Base-by-base conservation (phyloP, 2,888 invertebrate species). In the Thalpophila matura region DNA sequence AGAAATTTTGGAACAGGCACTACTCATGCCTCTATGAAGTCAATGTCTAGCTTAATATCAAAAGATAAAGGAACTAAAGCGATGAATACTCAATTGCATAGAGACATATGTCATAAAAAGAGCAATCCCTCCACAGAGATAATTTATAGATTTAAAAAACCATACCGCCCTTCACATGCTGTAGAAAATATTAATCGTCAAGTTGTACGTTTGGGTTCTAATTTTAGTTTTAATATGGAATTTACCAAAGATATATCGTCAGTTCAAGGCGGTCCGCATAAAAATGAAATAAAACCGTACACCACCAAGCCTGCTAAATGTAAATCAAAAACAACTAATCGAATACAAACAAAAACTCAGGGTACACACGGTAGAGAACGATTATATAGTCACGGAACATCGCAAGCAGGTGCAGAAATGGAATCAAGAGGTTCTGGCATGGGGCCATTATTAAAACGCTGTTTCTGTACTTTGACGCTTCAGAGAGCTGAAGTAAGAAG, bases 221-320 rank as follows among this genome's bases (percentile, higher is more conserved):
- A 63, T 58, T 77, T 85, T 29, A 85, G 78, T 68, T 81, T 86
- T 27, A 65, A 77, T 60, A 54, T 86, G 7, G 84, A 86, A 54
- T 84, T 86, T 74, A 80, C 64, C 43, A 85, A 80, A 73, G 64
- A 81, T 26, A 55, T 31, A 35, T 49, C 61, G 9, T 33, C 27
- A 6, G 14, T 14, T 9, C 33, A 35, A 22, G 9, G 26, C 20
- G 38, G 18, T 42, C n/a, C n/a, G n/a, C 22, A 4, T n/a, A 31
- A 5, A 24, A 18, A 47, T 42, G 33, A 57, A 12, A 10, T n/a
- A 7, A 51, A 37, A 29, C 27, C 43, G 29, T n/a, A 10, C 3
- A 4, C 22, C 12, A 24, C 4, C 20, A 47, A 16, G 27, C 31
- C 33, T 18, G 12, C 2, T 20, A 33, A 7, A 42, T 20, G 35